Percentiles rank a stretch among this genome's conserved stretches.
These are phyloP conservation scores for Temnothorax unifasciatus DNA, from an alignment of 2,888 invertebrate genomes.

Conservation along the genomic window DNA sequence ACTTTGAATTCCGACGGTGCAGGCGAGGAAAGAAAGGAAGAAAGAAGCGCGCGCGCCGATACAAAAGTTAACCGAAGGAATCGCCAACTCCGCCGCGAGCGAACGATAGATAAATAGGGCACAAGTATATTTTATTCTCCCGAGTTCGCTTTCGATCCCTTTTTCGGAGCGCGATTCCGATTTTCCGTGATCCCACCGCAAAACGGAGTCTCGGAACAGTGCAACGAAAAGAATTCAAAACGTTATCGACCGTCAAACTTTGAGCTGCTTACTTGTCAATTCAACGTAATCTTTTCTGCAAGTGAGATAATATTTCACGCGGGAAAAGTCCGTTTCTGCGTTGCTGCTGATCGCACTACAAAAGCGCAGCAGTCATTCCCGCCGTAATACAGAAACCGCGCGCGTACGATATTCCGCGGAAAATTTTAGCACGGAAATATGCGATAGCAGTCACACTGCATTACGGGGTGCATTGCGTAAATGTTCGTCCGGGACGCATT, in stretches of 20 bases:
- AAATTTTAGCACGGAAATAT: slow-evolving; percentile 10
- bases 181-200: neutral
- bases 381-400: neutral
- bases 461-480: neutral
- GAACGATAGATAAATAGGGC: slow-evolving; percentile 41
- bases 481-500: slow-evolving; percentile 27
- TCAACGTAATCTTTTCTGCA: slow-evolving; percentile 3
- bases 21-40: neutral
- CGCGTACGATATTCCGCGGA: slow-evolving; percentile 13
- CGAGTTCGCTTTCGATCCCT: neutral
- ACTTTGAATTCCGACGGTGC: slow-evolving; percentile 52
- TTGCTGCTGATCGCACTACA: neutral
- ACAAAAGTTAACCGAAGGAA: slow-evolving; percentile 40
- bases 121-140: slow-evolving; percentile 7
- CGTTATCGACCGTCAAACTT: slow-evolving; percentile 10
- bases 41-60: slow-evolving; percentile 5
- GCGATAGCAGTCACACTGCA: slow-evolving; percentile 17
- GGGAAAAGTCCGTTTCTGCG: neutral
- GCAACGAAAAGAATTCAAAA: slow-evolving; percentile 15
- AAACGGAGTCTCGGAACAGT: slow-evolving; percentile 6
- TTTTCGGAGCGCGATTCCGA: neutral
- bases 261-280: slow-evolving; percentile 26
- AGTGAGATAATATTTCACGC: slow-evolving; percentile 10
- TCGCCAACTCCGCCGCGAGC: slow-evolving; percentile 31
- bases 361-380: neutral